A percentile compares a stretch with the other conserved stretches of the same genome.
These are phyloP conservation scores for Chondrosia reniformis DNA, from an alignment of 37 sponge, comb jelly and placozoan genomes.

Conservation along the genomic window DNA sequence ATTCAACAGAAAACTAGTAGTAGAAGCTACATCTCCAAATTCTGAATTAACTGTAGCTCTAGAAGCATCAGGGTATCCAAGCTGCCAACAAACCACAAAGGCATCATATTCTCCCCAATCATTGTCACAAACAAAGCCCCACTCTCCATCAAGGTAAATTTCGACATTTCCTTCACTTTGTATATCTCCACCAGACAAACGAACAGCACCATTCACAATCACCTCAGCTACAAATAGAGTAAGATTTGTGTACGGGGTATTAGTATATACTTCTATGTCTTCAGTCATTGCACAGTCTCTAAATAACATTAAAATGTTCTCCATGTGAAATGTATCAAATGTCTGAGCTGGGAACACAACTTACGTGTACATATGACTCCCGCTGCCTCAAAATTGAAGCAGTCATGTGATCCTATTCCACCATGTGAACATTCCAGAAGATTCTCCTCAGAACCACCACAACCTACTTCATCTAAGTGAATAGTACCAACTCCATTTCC, in stretches of 20 bases:
- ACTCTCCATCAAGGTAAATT: constrained; percentile 11
- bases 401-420: background rate
- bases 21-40: constrained; percentile 2
- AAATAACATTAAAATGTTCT: too few relatives aligned
- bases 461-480: background rate
- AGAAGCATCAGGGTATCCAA: constrained; percentile 22
- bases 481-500: background rate
- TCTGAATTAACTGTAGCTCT: background rate
- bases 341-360: too few relatives aligned
- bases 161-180: constrained; percentile 7
- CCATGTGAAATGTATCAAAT: too few relatives aligned
- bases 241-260: too few relatives aligned
- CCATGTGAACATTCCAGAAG: background rate
- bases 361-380: constrained; percentile 15
- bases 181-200: background rate
- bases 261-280: too few relatives aligned
- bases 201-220: too few relatives aligned
- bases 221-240: too few relatives aligned
- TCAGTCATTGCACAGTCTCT: too few relatives aligned
- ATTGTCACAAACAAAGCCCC: constrained; percentile 39
- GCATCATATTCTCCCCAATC: constrained; percentile 9
- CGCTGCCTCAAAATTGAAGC: background rate
- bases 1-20: constrained; percentile 22
- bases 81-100: constrained; percentile 21
- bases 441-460: constrained; percentile 2